These are phyloP conservation scores for Polymixis flavicincta DNA, from an alignment of 2,888 invertebrate genomes.

Conservation along the genomic window DNA sequence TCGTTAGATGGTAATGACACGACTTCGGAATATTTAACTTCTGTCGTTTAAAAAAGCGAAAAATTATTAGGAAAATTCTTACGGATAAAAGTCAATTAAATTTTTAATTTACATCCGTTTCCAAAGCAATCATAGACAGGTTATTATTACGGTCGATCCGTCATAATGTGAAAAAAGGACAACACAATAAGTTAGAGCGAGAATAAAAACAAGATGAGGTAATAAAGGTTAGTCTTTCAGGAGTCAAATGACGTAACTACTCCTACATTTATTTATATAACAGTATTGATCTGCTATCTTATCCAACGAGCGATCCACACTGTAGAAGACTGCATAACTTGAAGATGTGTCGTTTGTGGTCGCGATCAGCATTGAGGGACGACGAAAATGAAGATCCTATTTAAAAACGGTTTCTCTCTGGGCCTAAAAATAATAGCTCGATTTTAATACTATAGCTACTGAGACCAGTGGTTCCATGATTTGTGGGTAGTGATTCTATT, in stretches of 20 bases:
- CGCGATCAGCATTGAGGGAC: too few species aligned
- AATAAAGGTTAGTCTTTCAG: constrained; percentile 24
- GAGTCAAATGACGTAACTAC: constrained; percentile 20
- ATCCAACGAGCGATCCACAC: too few species aligned
- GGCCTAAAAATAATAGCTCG: too few species aligned
- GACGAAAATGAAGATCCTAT: too few species aligned
- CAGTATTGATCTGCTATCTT: constrained; percentile 22
- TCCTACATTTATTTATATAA: constrained; percentile 24
- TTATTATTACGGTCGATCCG: constrained; percentile 25
- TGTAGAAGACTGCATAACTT: too few species aligned
- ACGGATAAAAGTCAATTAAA: neutral
- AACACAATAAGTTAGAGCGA: constrained; percentile 26
- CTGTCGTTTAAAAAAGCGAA: neutral
- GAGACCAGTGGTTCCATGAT: neutral
- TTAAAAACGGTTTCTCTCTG: neutral
- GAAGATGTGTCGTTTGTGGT: too few species aligned
- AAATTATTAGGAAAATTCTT: neutral
- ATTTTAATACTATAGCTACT: neutral
- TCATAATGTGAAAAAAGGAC: constrained; percentile 13
- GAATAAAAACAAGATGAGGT: constrained; percentile 15
- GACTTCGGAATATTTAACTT: neutral
- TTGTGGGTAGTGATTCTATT: neutral
- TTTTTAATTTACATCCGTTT: constrained; percentile 1
- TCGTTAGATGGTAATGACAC: too few species aligned
- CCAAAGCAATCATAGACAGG: neutral